phyloP scores from a whole-genome alignment of 2,888 invertebrate species.

The Perizoma flavofasciatum region DNA sequence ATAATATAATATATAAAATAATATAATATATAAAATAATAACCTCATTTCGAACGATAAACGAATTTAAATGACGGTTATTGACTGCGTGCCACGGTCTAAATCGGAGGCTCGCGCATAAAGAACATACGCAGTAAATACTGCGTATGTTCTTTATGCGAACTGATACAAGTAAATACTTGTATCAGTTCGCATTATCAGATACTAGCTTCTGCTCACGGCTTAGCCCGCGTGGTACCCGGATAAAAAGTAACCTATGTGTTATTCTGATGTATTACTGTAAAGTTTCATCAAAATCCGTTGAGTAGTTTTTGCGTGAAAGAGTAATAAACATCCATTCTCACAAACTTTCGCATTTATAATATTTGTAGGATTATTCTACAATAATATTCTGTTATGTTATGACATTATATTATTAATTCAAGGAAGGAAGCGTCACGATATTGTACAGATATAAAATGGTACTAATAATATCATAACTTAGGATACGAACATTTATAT shows the following conservation, averaged over 20 bases:
- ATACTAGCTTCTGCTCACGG: too few relatives aligned
- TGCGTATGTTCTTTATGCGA: too few relatives aligned
- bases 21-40: constrained; percentile 40
- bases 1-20: too few relatives aligned
- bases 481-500: not conserved
- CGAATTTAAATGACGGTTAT: constrained; percentile 52
- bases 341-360: too few relatives aligned
- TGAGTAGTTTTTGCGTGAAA: too few relatives aligned
- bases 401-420: constrained; percentile 15
- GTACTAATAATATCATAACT: not conserved
- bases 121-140: constrained; percentile 12
- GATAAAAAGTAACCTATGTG: too few relatives aligned
- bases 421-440: constrained; percentile 4
- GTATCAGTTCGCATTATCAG: constrained; percentile 15
- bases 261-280: too few relatives aligned
- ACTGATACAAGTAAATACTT: constrained; percentile 34
- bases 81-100: constrained; percentile 42
- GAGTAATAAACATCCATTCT: too few relatives aligned
- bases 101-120: constrained; percentile 26
- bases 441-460: not conserved
- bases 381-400: constrained; percentile 18
- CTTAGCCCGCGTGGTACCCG: too few relatives aligned
- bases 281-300: too few relatives aligned
- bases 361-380: too few relatives aligned
- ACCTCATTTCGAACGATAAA: constrained; percentile 48